Evolutionary conservation across 2,113 vertebrate genomes (phyloP).

Genomic region (Prietella phreatophila): DNA sequence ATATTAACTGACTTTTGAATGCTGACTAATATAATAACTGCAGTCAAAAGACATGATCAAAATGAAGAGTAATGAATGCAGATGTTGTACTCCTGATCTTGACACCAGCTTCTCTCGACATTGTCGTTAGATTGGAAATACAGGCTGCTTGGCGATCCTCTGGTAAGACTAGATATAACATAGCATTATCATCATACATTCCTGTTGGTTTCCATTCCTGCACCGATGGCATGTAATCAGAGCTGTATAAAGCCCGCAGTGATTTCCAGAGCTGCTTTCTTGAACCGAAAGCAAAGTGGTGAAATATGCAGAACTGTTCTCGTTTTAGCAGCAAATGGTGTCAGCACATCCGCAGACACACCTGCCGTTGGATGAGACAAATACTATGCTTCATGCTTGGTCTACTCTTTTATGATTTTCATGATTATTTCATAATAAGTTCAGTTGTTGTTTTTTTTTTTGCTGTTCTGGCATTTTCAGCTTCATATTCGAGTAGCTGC

Average conservation of each 20-base stretch:
- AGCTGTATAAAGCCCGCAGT: background rate
- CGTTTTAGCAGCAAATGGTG: background rate
- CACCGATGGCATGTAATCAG: slow-evolving; percentile 1
- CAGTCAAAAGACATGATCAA: background rate
- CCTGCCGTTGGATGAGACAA: background rate
- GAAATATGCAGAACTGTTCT: background rate
- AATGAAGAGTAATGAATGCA: slow-evolving; percentile 14
- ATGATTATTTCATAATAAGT: background rate
- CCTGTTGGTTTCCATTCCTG: slow-evolving; percentile 24
- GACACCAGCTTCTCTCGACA: background rate
- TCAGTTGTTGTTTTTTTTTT: background rate
- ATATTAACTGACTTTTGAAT: background rate
- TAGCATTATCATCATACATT: background rate
- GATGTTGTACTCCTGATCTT: background rate
- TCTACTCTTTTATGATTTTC: background rate
- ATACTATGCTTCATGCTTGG: background rate
- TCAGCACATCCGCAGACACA: background rate
- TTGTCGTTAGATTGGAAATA: background rate
- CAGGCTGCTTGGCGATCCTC: background rate
- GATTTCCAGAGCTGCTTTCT: background rate
- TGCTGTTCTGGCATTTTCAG: background rate
- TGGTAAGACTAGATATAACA: background rate
- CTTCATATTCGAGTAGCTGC: background rate
- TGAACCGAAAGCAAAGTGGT: background rate
- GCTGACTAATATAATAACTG: background rate